phyloP scores from a whole-genome alignment of 2,113 vertebrate species.

The Orthonyx spaldingii region DNA sequence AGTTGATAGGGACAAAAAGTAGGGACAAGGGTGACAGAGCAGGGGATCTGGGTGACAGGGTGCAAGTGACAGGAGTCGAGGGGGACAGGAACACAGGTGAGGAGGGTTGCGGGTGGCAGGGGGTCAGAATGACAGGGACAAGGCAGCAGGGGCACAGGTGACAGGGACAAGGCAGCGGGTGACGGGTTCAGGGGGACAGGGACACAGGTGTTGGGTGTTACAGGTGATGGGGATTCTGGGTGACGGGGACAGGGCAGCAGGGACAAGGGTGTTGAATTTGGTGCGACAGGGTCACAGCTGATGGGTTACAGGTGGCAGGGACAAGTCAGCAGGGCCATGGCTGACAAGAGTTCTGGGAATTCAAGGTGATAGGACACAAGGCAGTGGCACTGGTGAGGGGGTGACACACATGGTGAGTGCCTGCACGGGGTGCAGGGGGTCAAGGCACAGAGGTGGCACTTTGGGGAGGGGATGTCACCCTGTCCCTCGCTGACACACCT shows the following conservation, averaged over 20 bases:
- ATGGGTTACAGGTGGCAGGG: background rate
- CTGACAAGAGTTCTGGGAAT: background rate
- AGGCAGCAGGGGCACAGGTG: too few relatives aligned
- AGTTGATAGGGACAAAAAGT: too few relatives aligned
- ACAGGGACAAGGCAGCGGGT: too few relatives aligned
- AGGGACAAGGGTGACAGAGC: background rate
- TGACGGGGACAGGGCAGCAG: background rate
- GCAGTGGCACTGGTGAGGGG: background rate
- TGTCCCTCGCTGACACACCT: background rate
- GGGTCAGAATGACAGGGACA: background rate
- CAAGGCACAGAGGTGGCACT: accelerated
- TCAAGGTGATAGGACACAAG: background rate
- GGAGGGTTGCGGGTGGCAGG: too few relatives aligned
- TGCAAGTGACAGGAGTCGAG: too few relatives aligned
- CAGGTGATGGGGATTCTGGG: too few relatives aligned
- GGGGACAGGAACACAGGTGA: background rate
- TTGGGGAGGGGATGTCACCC: background rate
- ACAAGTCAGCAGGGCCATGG: background rate
- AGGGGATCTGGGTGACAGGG: background rate
- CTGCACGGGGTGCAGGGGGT: background rate
- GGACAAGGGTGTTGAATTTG: background rate
- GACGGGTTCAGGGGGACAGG: background rate
- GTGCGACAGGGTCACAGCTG: background rate
- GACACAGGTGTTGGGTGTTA: too few relatives aligned
- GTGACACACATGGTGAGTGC: background rate